phyloP scores from a whole-genome alignment of 2,113 vertebrate species.

The Nettapus auritus region DNA sequence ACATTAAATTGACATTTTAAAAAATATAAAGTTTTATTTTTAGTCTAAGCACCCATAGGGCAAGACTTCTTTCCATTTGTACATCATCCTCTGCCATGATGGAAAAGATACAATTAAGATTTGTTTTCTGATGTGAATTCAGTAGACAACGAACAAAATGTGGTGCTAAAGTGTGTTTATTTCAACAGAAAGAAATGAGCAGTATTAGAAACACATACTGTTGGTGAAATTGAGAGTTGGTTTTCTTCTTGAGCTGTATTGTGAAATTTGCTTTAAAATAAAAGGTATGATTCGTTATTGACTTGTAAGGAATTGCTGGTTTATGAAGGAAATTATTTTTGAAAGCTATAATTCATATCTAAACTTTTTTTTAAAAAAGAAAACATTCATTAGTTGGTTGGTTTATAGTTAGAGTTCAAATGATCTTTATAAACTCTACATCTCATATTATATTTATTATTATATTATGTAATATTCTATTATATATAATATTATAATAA shows the following conservation, averaged over 20 bases:
- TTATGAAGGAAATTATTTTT: background rate
- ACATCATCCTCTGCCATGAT: background rate
- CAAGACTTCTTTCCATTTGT: background rate
- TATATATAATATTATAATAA: background rate
- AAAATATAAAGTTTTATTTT: background rate
- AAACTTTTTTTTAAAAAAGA: background rate
- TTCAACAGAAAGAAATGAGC: background rate
- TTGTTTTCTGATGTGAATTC: background rate
- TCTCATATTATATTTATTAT: background rate
- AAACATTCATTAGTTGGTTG: background rate
- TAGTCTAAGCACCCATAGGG: background rate
- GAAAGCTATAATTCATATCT: background rate
- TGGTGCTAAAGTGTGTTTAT: background rate
- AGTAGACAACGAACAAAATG: background rate
- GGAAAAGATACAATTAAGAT: background rate
- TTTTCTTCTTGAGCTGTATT: slow-evolving; percentile 7
- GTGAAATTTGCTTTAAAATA: background rate
- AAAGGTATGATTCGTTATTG: background rate
- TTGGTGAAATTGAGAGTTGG: background rate
- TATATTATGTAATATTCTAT: background rate
- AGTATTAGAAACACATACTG: background rate
- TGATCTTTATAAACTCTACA: background rate
- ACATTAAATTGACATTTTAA: background rate
- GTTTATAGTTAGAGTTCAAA: background rate
- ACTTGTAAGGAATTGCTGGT: background rate